Conservation (phyloP, 2,113 vertebrate genomes). For the Cynoglossus semilaevis region DNA sequence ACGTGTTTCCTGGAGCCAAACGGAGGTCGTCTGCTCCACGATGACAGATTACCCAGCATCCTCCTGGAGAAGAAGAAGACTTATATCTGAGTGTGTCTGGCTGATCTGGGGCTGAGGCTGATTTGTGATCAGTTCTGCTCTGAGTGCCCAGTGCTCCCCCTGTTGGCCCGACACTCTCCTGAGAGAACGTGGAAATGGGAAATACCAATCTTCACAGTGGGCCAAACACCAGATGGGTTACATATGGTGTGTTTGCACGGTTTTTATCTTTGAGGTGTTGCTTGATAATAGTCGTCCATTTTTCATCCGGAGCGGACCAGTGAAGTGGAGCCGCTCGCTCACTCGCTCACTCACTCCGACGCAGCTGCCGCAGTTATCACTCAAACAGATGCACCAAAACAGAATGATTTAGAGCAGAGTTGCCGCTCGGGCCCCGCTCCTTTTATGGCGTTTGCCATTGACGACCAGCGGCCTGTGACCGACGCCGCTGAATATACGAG, state of each 20-base stretch:
- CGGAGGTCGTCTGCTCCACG: no score
- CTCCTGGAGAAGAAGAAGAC: no score
- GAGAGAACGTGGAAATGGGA: slow-evolving; percentile 25
- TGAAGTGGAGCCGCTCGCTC: slow-evolving; percentile 42
- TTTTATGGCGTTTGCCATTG: slow-evolving; percentile 54
- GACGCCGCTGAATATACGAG: slow-evolving; percentile 49
- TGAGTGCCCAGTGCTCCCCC: slow-evolving; percentile 26
- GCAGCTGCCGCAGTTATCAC: slow-evolving; percentile 54
- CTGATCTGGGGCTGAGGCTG: slow-evolving; percentile 31
- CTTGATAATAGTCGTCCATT: slow-evolving; percentile 56
- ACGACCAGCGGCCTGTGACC: slow-evolving; percentile 51
- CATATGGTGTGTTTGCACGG: slow-evolving; percentile 43
- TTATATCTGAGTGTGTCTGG: slow-evolving; percentile 11
- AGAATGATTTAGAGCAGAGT: slow-evolving; percentile 54
- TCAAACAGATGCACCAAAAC: slow-evolving; percentile 51
- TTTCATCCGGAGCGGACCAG: slow-evolving; percentile 37
- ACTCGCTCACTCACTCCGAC: slow-evolving; percentile 39
- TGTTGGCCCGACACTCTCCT: slow-evolving; percentile 28
- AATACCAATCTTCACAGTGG: slow-evolving; percentile 48
- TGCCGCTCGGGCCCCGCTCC: slow-evolving; percentile 46
- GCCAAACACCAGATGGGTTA: slow-evolving; percentile 40
- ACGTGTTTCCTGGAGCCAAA: no score
- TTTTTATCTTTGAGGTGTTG: slow-evolving; percentile 50
- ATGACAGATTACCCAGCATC: no score
- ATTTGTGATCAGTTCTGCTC: slow-evolving; percentile 44